Base-by-base conservation (phyloP, 2,113 vertebrate genomes). In the Gadus macrocephalus region DNA sequence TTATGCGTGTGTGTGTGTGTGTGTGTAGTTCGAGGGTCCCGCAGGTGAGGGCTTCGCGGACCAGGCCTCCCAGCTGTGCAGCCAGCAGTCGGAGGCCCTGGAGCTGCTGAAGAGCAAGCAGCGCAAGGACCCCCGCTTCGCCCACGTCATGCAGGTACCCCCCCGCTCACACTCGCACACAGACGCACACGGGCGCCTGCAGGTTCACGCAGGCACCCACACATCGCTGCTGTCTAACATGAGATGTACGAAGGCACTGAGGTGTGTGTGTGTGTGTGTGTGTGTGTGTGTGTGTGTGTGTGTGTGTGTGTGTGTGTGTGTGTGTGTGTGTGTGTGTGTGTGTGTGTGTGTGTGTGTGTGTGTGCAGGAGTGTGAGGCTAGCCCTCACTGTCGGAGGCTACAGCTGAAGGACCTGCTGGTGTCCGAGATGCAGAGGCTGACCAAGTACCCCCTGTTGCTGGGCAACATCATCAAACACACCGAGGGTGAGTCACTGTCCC, bases 351-450 rank as follows among this genome's bases (percentile, higher is more conserved):
- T 20, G 20, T 20, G 20, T 20, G 20, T 20, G 15, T 68, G 25
- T 63, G 73, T 15, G 20, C 73, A 91, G 91, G 91, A 92, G 78
- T 92, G 91, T 7, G 90, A 92, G 81, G 94, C 95, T 67, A 93
- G 94, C 78, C 96, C 95, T 0, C 95, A 95, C 78, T 98, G 96
- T 20, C 91, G 96, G 7, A 83, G 96, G 53, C 91, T 98, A 62
- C 96, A 98, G 90, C 93, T 98, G n/a, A 94, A 94, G 76, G 96
- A 98, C 73, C 85, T 98, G 71, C 91, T 98, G 79, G 93, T 97
- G 81, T 93, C 94, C 0, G 96, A 98, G 83, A 98, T 96, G 95
- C 96, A 96, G 84, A 90, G 96, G 1, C 88, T 98, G 59, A 98
- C 96, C 69, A 98, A 98, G 82, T 98, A 98, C 79, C 96, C 96